Conservation (phyloP, 2,113 vertebrate genomes). For the Gallinago paraguaiae region DNA sequence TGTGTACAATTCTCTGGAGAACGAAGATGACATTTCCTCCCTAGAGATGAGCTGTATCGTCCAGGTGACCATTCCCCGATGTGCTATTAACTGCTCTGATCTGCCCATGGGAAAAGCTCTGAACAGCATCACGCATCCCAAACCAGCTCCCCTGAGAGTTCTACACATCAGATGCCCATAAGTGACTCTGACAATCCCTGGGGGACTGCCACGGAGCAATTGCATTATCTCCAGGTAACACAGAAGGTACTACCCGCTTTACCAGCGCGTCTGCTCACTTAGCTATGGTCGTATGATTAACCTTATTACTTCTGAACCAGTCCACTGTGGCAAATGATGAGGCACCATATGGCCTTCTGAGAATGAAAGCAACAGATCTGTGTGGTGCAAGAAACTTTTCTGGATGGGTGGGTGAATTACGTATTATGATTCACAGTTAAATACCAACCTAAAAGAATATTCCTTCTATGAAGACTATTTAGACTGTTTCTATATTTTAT, state of each 20-base stretch:
- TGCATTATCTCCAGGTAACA: neutral
- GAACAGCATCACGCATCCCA: neutral
- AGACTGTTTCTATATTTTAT: slow-evolving; percentile 48
- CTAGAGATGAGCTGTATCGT: neutral
- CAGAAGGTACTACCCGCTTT: neutral
- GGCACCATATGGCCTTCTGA: slow-evolving; percentile 35
- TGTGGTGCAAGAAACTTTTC: neutral
- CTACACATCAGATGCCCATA: neutral
- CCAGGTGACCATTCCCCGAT: slow-evolving; percentile 6
- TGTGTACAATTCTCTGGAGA: neutral
- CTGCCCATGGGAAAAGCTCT: slow-evolving; percentile 24
- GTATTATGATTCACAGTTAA: slow-evolving; percentile 50
- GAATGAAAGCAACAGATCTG: slow-evolving; percentile 16
- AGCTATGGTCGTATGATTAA: slow-evolving; percentile 26
- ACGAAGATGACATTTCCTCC: neutral
- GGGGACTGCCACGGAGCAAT: neutral
- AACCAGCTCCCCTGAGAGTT: neutral
- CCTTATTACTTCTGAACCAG: slow-evolving; percentile 57
- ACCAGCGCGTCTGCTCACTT: neutral
- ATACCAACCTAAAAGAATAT: slow-evolving; percentile 41
- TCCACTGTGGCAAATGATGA: slow-evolving; percentile 4
- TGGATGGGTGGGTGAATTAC: slow-evolving; percentile 42
- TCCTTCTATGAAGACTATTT: slow-evolving; percentile 35
- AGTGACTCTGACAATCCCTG: neutral
- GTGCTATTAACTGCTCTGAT: slow-evolving; percentile 3